phyloP scores from a whole-genome alignment of 2,888 invertebrate species.

The Aphodius granarius region DNA sequence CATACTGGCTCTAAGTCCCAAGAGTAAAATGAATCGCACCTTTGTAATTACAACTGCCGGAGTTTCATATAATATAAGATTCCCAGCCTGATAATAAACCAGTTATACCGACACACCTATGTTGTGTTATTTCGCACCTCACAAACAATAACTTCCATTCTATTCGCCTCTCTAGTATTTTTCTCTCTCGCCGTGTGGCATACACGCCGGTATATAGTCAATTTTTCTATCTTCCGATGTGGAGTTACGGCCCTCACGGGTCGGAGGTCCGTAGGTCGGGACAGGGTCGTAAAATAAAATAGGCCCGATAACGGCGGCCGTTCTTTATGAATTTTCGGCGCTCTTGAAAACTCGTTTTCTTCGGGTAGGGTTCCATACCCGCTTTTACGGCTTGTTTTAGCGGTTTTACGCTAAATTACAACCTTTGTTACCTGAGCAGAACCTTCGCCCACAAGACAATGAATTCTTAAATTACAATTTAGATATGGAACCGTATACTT shows the following conservation, averaged over 20 bases:
- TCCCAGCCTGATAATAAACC: conserved; percentile 40
- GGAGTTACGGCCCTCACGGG: conserved; percentile 39
- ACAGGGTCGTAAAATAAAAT: conserved; percentile 40
- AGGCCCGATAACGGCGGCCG: conserved; percentile 36
- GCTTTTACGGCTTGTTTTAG: neutral
- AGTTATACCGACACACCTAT: conserved; percentile 15
- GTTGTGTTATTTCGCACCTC: neutral
- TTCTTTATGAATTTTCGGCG: conserved; percentile 19
- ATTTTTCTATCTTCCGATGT: conserved; percentile 40
- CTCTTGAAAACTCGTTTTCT: neutral
- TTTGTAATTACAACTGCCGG: conserved; percentile 37
- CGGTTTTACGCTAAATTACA: neutral
- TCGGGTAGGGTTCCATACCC: neutral
- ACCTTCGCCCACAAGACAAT: neutral
- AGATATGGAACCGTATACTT: neutral
- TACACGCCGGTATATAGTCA: conserved; percentile 36
- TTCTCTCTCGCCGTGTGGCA: conserved; percentile 26
- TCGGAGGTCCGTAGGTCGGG: conserved; percentile 29
- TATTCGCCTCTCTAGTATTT: conserved; percentile 26
- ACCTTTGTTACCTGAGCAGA: neutral
- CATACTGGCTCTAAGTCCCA: conserved; percentile 19
- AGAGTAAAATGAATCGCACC: conserved; percentile 37
- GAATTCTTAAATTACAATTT: neutral
- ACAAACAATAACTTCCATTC: neutral
- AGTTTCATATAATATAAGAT: conserved; percentile 35